Conservation (phyloP, 2,888 invertebrate species). For the Cheilosia vernalis region DNA sequence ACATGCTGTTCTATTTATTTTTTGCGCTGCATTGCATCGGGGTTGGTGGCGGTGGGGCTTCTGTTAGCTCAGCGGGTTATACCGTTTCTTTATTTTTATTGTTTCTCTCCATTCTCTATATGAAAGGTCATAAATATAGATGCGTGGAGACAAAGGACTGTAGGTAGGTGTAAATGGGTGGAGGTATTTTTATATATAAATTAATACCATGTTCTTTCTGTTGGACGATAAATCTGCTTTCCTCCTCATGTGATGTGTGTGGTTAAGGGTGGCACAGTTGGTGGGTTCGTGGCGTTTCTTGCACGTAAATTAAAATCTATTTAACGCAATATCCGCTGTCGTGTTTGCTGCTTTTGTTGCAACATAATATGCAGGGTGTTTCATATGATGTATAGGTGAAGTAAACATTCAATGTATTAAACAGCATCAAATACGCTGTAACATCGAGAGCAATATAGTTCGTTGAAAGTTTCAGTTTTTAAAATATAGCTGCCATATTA, state of each 20-base stretch:
- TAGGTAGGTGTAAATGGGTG: neutral
- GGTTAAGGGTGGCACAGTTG: neutral
- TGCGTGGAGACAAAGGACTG: conserved; percentile 17
- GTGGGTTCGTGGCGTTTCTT: neutral
- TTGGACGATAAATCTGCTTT: conserved; percentile 20
- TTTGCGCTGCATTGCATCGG: neutral
- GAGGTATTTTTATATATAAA: neutral
- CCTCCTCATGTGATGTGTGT: neutral
- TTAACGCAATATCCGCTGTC: neutral
- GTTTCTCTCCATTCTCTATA: neutral
- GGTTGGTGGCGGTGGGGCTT: too few species aligned
- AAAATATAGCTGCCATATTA: too few species aligned
- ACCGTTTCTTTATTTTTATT: neutral
- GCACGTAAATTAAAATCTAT: conserved; percentile 27
- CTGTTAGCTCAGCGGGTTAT: neutral
- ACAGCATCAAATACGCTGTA: too few species aligned
- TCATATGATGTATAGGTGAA: too few species aligned
- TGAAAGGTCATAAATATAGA: conserved; percentile 28
- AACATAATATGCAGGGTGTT: neutral
- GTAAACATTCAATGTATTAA: too few species aligned
- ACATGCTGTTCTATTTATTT: conserved; percentile 1
- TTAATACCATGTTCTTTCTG: conserved; percentile 2
- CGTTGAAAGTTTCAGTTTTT: too few species aligned
- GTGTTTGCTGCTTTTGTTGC: neutral
- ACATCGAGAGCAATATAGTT: too few species aligned